Evolutionary conservation across 2,888 invertebrate genomes (phyloP).

Genomic region (Leptopilina myrica): DNA sequence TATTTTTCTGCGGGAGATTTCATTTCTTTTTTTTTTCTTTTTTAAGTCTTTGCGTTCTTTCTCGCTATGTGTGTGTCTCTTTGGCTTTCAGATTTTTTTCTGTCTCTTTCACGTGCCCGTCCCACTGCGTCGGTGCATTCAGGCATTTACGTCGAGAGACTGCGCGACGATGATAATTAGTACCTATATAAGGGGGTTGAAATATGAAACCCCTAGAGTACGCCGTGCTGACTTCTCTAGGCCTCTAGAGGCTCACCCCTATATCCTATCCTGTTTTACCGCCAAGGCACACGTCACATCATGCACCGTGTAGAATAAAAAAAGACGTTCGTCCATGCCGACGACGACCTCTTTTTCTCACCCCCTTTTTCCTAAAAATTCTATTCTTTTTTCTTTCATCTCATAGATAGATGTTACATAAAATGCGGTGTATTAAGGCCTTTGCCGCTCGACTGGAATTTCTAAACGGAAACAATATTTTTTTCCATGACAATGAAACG

Average conservation of each 20-base stretch:
- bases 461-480: no score
- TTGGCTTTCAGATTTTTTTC: constrained; percentile 35
- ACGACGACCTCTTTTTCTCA: constrained; percentile 28
- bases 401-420: no score
- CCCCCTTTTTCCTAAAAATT: neutral
- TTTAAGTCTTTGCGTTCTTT: constrained; percentile 2
- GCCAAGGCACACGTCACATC: constrained; percentile 49
- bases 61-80: neutral
- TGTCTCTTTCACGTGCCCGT: constrained; percentile 45
- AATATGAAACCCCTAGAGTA: constrained; percentile 70
- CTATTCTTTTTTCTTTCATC: no score
- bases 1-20: constrained; percentile 33
- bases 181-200: constrained; percentile 69
- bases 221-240: constrained; percentile 72
- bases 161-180: constrained; percentile 74
- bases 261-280: constrained; percentile 56
- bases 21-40: neutral
- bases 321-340: constrained; percentile 51
- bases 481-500: no score
- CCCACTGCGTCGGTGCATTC: constrained; percentile 65
- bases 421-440: no score
- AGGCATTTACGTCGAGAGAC: constrained; percentile 72
- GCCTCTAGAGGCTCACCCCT: constrained; percentile 67
- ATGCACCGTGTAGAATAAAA: constrained; percentile 43
- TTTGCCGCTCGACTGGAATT: no score